Evolutionary conservation across 2,113 vertebrate species (phyloP), one percentile per base, ranked within the genome.

Genomic region (Hiodon alosoides): DNA sequence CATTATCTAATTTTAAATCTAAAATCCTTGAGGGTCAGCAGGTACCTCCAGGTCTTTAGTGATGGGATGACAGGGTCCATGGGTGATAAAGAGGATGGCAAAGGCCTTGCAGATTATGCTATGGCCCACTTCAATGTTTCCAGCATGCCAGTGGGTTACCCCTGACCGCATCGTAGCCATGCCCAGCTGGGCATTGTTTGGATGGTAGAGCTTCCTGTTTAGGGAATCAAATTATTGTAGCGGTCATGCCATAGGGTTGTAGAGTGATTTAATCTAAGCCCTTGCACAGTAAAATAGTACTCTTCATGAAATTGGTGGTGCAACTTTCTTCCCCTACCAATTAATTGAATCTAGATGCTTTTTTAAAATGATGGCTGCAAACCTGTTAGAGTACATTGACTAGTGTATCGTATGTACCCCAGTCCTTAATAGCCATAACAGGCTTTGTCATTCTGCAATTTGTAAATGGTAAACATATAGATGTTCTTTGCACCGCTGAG

Each of bases 101-200:
- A 92, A 96, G 65, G 97, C 97, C 85, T 94, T 93, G 77, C 97
- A 99, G 86, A 98, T 93, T 90, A 98, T 83, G 57, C 87, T 86
- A 0, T 99, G 97, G 1, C 93, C 97, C 0, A 67, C 86, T 81
- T 98, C 95, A 0, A 96, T 95, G 82, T 91, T 82, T 0, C 97
- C 95, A 1, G 95, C 96, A 0, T 98, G 97, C 97, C 97, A 98
- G 80, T 95, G 94, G 2, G 94, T 95, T 75, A 98, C 93, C 0
- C 96, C 97, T 0, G 94, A 92, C 17, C 93, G 79, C 97, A 98
- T 98, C 76, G 91, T 81, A 0, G 94, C 93, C 94, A 99, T 93
- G 2, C 96, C 97, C 79, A 99, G 84, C 73, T 93, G 94, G 0
- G 96, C 94, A 0, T 94, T 96, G 82, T 95, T 94, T 74, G 90